phyloP scores from a whole-genome alignment of 92 coral and sea anemone genomes.

The Nematostella vectensis region DNA sequence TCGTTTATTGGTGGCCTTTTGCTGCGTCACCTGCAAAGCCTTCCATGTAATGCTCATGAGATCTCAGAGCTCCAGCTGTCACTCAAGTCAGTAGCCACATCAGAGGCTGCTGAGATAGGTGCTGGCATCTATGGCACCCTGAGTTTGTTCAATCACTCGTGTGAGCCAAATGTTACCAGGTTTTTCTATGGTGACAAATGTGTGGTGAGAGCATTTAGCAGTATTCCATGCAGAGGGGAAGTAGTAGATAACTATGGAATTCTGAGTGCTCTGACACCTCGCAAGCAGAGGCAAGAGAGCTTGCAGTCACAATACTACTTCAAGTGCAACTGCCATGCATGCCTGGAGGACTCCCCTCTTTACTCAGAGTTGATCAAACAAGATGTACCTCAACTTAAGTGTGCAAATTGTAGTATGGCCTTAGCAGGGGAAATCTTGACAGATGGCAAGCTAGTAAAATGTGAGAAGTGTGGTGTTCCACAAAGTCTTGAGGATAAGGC shows the following conservation, averaged over 20 bases:
- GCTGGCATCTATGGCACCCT: conserved; percentile 87
- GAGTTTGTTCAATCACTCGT: conserved; percentile 89
- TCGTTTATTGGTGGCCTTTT: conserved; percentile 67
- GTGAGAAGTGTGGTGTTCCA: conserved; percentile 28
- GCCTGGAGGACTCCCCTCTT: conserved; percentile 63
- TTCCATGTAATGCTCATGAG: conserved; percentile 98
- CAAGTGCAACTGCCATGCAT: conserved; percentile 64
- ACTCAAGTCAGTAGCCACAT: conserved; percentile 65
- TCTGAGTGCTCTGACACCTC: conserved; percentile 69
- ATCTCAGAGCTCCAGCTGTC: conserved; percentile 78
- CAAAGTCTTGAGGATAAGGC: conserved; percentile 42
- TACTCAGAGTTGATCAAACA: conserved; percentile 47
- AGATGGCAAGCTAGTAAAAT: not conserved
- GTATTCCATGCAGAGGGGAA: conserved; percentile 68
- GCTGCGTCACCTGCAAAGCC: conserved; percentile 76
- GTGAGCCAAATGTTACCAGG: conserved; percentile 91
- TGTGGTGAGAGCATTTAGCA: conserved; percentile 76
- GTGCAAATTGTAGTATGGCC: conserved; percentile 37
- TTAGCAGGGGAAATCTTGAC: conserved; percentile 10
- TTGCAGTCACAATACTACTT: conserved; percentile 75
- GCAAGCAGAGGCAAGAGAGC: conserved; percentile 46
- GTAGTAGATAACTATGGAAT: conserved; percentile 91
- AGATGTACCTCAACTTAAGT: conserved; percentile 37
- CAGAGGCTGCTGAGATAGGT: conserved; percentile 83
- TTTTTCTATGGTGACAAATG: conserved; percentile 88